These are phyloP conservation scores for Poicephalus gulielmi DNA, from an alignment of 2,113 vertebrate species.

Conservation along the genomic window DNA sequence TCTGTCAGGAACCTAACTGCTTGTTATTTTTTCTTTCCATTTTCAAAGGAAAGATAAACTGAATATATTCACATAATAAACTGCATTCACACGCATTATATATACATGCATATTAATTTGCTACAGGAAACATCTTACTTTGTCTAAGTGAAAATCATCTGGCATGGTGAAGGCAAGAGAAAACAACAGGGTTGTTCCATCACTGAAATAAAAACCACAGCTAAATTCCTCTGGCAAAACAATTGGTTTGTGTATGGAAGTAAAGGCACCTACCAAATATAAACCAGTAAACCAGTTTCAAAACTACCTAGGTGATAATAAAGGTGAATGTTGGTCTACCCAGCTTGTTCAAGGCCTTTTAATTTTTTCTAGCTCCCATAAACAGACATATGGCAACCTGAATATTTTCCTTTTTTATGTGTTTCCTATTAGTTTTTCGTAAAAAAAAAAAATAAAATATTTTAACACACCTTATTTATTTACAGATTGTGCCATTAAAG, in stretches of 20 bases:
- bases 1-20: not conserved
- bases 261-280: not conserved
- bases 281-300: not conserved
- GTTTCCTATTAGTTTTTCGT: not conserved
- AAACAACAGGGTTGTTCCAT: not conserved
- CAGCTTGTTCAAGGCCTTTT: not conserved
- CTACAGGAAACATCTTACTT: not conserved
- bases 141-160: not conserved
- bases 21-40: not conserved
- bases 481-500: not conserved
- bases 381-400: constrained; percentile 16
- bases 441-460: not conserved
- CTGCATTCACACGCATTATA: not conserved
- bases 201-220: not conserved
- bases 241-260: rapidly evolving
- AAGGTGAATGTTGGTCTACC: rapidly evolving
- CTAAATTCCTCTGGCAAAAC: not conserved
- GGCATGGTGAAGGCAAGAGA: not conserved
- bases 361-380: not conserved
- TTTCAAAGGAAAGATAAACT: not conserved
- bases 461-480: not conserved
- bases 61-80: not conserved
- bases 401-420: constrained; percentile 43
- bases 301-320: not conserved
- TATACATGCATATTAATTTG: not conserved